Base-by-base conservation (phyloP, 1,140 invertebrate genomes). In the Marisa cornuarietis region DNA sequence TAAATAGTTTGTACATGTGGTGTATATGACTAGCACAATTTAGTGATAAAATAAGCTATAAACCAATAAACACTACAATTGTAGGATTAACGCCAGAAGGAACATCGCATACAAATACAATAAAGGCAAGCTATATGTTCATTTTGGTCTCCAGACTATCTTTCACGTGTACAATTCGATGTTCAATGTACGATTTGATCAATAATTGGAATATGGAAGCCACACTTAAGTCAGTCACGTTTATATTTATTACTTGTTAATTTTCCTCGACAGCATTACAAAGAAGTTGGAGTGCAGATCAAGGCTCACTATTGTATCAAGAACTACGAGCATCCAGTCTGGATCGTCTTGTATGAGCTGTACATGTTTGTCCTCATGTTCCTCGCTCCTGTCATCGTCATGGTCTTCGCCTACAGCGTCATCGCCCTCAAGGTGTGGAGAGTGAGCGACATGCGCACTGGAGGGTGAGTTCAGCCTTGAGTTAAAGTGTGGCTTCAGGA, bases 321-420 rank as follows among this genome's bases (percentile, higher is more conserved):
- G 26, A 90, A 94, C 80, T 93, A 91, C 85, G 87, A 92, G 18
- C 87, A 85, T 86, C 13, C 54, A 22, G 82, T 86, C 8, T 85
- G 92, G 14, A 94, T 93, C 92, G 91, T 90, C 49, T 85, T 92
- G 31, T 94, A 94, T 86, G 94, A 95, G 87, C 83, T 94, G 2
- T 95, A 94, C 85, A 94, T 94, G 93, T 87, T 95, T 6, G 73
- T 93, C 0, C 77, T 95, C 16, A 92, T 95, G 9, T 91, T 95
- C 7, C 85, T 95, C 3, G 83, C 94, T 0, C 94, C 94, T 0
- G 91, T 94, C 11, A 85, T 86, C 61, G 92, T 95, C 61, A 95
- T 95, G 94, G 91, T 91, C 0, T 92, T 93, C 72, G 93, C 94
- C 69, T 95, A 95, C 84, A 91, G 91, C 3, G 90, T 92, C 80